Conservation (phyloP, 2,888 invertebrate genomes). For the Oscheius sp. region DNA sequence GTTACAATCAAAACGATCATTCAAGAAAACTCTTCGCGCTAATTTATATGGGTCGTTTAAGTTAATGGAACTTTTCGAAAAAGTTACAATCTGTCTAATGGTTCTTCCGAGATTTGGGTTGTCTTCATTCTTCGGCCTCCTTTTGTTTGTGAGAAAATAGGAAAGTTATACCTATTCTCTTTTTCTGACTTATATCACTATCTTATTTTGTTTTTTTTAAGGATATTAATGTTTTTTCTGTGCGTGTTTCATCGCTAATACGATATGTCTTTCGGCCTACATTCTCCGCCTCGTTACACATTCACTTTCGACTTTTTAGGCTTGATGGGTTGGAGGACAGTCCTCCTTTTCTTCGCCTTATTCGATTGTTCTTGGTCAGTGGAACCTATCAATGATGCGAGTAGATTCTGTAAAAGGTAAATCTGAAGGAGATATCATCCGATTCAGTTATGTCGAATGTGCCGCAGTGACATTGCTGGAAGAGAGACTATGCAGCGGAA, state of each 20-base stretch:
- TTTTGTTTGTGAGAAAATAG: too few relatives aligned
- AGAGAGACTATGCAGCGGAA: constrained; percentile 52
- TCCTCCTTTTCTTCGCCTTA: not conserved
- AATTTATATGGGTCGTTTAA: too few relatives aligned
- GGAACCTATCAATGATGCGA: constrained; percentile 10
- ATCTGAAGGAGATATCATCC: not conserved
- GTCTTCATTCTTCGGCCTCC: too few relatives aligned
- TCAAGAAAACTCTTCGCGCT: too few relatives aligned
- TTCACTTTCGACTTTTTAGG: not conserved
- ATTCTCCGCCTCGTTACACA: not conserved
- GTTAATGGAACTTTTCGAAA: too few relatives aligned
- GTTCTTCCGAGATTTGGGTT: too few relatives aligned
- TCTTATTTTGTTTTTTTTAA: not conserved
- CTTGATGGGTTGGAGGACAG: not conserved
- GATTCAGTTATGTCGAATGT: constrained; percentile 48
- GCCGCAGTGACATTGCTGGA: constrained; percentile 51
- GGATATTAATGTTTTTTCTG: not conserved
- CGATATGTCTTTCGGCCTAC: constrained; percentile 9
- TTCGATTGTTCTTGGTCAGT: not conserved
- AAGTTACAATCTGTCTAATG: too few relatives aligned
- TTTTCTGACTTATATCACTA: too few relatives aligned
- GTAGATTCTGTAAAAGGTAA: constrained; percentile 11
- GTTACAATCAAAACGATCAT: too few relatives aligned
- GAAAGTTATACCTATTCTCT: too few relatives aligned
- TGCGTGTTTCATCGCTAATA: constrained; percentile 16